Percentiles rank a stretch among this genome's conserved stretches.
phyloP scores from a whole-genome alignment of 92 coral and sea anemone genomes.

The Parazoanthus darwini region DNA sequence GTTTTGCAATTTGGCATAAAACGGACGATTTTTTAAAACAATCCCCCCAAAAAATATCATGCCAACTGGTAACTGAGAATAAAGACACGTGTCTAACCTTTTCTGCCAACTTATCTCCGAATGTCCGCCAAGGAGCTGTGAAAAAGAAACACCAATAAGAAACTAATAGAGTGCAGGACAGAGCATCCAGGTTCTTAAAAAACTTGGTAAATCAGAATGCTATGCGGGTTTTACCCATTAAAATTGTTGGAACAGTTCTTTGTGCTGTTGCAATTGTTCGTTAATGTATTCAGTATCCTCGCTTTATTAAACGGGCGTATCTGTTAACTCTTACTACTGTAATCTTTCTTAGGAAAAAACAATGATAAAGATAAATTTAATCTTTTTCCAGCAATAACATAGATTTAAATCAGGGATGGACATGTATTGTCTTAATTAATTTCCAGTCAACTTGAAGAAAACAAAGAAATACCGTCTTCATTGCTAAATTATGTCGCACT shows the following conservation, averaged over 20 bases:
- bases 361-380: neutral
- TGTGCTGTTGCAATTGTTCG: too few relatives aligned
- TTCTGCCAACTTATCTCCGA: neutral
- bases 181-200: neutral
- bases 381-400: neutral
- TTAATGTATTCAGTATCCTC: too few relatives aligned
- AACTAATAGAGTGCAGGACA: neutral
- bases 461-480: too few relatives aligned
- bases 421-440: too few relatives aligned
- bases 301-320: neutral
- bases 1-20: too few relatives aligned
- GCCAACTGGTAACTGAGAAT: too few relatives aligned
- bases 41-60: too few relatives aligned
- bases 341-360: neutral
- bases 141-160: neutral
- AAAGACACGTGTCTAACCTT: neutral
- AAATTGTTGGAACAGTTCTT: too few relatives aligned
- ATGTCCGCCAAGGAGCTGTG: slow-evolving; percentile 47
- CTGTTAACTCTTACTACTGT: neutral
- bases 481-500: neutral
- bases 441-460: too few relatives aligned
- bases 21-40: too few relatives aligned
- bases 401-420: too few relatives aligned
- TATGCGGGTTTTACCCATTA: neutral
- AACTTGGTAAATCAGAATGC: too few relatives aligned